Evolutionary conservation across 2,888 invertebrate genomes (phyloP).

Genomic region (Torymus tubicola): DNA sequence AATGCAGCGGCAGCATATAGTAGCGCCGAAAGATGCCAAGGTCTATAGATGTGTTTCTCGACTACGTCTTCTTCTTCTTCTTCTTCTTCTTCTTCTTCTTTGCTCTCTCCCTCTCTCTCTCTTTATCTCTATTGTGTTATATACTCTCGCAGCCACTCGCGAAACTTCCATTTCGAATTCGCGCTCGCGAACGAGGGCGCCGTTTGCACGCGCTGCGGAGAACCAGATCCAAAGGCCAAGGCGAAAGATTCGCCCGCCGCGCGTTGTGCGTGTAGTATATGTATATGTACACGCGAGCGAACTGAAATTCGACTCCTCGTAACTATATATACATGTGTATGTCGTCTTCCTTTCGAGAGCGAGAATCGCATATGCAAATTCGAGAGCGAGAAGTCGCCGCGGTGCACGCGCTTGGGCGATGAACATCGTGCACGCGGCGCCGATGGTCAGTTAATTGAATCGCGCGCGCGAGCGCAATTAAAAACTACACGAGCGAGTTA

Average conservation of each 20-base stretch:
- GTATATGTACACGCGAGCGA: not conserved
- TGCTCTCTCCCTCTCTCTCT: not conserved
- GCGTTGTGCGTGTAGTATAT: too few relatives aligned
- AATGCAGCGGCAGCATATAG: not conserved
- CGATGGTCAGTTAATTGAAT: too few relatives aligned
- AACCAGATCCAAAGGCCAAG: constrained; percentile 57
- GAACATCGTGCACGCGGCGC: too few relatives aligned
- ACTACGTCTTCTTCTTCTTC: not conserved
- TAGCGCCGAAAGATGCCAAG: constrained; percentile 43
- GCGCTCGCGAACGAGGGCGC: constrained; percentile 33
- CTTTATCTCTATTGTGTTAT: too few relatives aligned
- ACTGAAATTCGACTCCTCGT: constrained; percentile 35
- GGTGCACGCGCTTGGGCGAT: too few relatives aligned
- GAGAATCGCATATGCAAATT: too few relatives aligned
- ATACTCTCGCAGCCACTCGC: too few relatives aligned
- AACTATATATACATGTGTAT: too few relatives aligned
- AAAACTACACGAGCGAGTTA: too few relatives aligned
- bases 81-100: not conserved
- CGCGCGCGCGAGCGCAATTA: too few relatives aligned
- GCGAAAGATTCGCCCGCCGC: constrained; percentile 26
- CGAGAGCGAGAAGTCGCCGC: too few relatives aligned
- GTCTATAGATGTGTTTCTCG: not conserved
- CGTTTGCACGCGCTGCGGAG: not conserved
- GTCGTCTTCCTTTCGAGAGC: too few relatives aligned
- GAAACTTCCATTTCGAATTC: constrained; percentile 31